Evolutionary conservation across 2,113 vertebrate genomes (phyloP).

Genomic region (Labrus mixtus): DNA sequence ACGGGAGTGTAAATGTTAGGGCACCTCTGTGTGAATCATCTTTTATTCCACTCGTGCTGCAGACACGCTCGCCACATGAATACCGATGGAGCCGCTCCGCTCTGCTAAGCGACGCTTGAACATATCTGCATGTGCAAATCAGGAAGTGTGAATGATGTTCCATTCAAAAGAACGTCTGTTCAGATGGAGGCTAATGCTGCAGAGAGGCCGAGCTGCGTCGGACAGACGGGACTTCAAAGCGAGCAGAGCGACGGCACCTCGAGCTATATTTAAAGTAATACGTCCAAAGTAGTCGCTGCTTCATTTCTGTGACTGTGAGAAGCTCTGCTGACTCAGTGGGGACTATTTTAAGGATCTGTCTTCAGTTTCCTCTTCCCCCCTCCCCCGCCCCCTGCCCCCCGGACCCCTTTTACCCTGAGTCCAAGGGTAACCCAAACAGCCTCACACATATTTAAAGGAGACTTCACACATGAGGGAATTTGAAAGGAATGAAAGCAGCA

Average conservation of each 20-base stretch:
- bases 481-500: not conserved
- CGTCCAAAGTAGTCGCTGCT: not conserved
- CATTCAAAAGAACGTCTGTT: conserved; percentile 15
- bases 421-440: not conserved
- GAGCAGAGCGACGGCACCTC: conserved; percentile 25
- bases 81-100: conserved; percentile 13
- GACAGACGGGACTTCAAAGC: conserved; percentile 28
- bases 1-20: conserved; percentile 42
- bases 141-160: conserved; percentile 31
- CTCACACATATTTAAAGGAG: not conserved
- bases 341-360: conserved; percentile 41
- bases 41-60: conserved; percentile 40
- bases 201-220: conserved; percentile 18
- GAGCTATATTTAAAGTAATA: conserved; percentile 28
- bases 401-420: conserved; percentile 7
- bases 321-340: conserved; percentile 29
- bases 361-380: conserved; percentile 11
- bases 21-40: conserved; percentile 47
- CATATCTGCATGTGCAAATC: conserved; percentile 27
- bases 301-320: not conserved
- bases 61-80: conserved; percentile 30
- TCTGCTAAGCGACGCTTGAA: conserved; percentile 46
- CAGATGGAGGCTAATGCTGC: not conserved
- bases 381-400: not conserved
- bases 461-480: not conserved